Evolutionary conservation across 2,113 vertebrate genomes (phyloP).

Genomic region (Dolichotis patagonum): DNA sequence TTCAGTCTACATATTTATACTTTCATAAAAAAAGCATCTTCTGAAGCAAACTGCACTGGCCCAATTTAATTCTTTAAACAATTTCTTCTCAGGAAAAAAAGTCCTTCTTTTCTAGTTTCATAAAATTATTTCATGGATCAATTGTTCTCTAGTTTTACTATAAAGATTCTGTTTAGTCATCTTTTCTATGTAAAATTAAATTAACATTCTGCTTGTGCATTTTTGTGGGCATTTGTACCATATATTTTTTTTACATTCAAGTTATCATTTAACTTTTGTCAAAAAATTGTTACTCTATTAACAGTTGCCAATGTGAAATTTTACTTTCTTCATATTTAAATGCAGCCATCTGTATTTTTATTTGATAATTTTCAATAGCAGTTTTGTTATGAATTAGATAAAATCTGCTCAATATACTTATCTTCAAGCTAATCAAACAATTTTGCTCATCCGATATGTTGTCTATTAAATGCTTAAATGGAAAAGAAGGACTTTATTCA

Average conservation of each 20-base stretch:
- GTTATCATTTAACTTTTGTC: not conserved
- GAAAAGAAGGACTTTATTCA: not conserved
- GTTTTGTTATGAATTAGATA: not conserved
- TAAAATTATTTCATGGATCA: constrained; percentile 41
- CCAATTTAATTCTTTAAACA: constrained; percentile 57
- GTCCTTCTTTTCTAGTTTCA: not conserved
- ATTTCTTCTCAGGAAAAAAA: constrained; percentile 33
- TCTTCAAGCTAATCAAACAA: not conserved
- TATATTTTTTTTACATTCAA: constrained; percentile 22
- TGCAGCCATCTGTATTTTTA: not conserved
- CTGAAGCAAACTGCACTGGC: not conserved
- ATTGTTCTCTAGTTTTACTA: constrained; percentile 38
- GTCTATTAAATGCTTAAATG: not conserved
- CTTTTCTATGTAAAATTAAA: not conserved
- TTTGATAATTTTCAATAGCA: not conserved
- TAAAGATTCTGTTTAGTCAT: not conserved
- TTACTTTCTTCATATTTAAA: not conserved
- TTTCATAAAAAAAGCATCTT: constrained; percentile 22
- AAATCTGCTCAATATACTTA: not conserved
- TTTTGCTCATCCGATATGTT: not conserved
- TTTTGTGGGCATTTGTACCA: not conserved
- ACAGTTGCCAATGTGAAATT: not conserved
- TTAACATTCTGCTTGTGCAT: not conserved
- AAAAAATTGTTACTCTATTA: not conserved
- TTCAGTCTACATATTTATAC: constrained; percentile 45